Conservation (phyloP, 2,797 vertebrate genomes). For the Acestrorhynchus altus region DNA sequence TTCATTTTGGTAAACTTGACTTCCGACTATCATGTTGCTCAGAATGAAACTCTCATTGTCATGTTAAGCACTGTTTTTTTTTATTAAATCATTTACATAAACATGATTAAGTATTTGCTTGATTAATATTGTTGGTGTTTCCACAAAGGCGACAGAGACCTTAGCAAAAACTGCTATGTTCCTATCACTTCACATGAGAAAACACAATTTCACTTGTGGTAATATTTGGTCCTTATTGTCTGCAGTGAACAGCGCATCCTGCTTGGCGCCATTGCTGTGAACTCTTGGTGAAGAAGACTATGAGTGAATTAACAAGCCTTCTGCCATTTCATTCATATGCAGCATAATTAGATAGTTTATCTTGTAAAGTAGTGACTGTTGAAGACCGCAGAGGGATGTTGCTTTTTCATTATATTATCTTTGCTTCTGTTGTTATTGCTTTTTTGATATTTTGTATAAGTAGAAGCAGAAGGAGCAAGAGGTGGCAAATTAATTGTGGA, state of each 20-base stretch:
- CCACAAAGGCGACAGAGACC: constrained; percentile 11
- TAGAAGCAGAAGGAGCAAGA: not conserved
- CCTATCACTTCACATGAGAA: constrained; percentile 15
- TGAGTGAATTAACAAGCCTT: constrained; percentile 29
- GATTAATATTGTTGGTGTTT: not conserved
- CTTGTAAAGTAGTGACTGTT: not conserved
- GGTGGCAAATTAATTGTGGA: not conserved
- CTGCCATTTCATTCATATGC: not conserved
- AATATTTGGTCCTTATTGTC: constrained; percentile 7
- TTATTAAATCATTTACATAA: not conserved
- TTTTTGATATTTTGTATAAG: not conserved
- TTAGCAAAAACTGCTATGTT: constrained; percentile 28
- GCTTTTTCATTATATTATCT: not conserved
- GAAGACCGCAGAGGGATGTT: not conserved
- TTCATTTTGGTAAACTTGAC: not conserved
- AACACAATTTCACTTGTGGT: not conserved
- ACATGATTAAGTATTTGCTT: not conserved
- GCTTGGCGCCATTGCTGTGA: constrained; percentile 23
- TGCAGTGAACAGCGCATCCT: constrained; percentile 23
- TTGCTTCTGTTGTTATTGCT: not conserved
- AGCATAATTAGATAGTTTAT: not conserved
- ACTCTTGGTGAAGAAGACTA: constrained; percentile 19
- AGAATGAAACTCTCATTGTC: not conserved
- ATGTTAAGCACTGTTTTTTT: not conserved
- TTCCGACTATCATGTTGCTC: constrained; percentile 3